Conservation (phyloP, 1,140 invertebrate genomes). For the Episyrphus balteatus region DNA sequence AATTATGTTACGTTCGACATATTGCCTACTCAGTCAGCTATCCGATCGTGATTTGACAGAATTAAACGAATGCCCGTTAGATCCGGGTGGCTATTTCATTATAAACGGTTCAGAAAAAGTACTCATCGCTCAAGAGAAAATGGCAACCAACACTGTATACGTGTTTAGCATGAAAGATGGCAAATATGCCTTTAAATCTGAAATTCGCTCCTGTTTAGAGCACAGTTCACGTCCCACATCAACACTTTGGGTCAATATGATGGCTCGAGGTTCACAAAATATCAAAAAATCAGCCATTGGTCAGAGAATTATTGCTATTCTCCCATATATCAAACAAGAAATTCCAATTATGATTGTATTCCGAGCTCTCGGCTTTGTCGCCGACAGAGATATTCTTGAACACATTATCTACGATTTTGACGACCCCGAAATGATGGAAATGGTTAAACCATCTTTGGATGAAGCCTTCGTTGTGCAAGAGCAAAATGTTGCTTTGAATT, state of each 20-base stretch:
- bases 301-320: conserved; percentile 92
- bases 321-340: conserved; percentile 98
- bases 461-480: conserved; percentile 99
- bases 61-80: conserved; percentile 96
- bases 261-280: conserved; percentile 90
- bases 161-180: conserved; percentile 98
- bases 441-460: conserved; percentile 97
- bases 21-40: conserved; percentile 85
- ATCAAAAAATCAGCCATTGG: conserved; percentile 96
- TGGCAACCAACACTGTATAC: conserved; percentile 99
- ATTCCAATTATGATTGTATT: conserved; percentile 99
- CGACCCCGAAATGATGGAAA: conserved; percentile 99
- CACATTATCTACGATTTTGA: conserved; percentile 99
- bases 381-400: conserved; percentile 95
- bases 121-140: conserved; percentile 97
- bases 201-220: conserved; percentile 92
- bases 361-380: conserved; percentile 91
- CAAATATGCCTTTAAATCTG: conserved; percentile 96
- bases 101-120: conserved; percentile 95
- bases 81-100: conserved; percentile 95
- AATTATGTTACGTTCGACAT: conserved; percentile 96
- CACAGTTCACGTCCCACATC: conserved; percentile 88
- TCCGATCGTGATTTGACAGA: conserved; percentile 97
- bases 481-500: conserved; percentile 96
- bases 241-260: conserved; percentile 98